These are phyloP conservation scores for Leptosomus discolor DNA, from an alignment of 2,113 vertebrate genomes.

Conservation along the genomic window DNA sequence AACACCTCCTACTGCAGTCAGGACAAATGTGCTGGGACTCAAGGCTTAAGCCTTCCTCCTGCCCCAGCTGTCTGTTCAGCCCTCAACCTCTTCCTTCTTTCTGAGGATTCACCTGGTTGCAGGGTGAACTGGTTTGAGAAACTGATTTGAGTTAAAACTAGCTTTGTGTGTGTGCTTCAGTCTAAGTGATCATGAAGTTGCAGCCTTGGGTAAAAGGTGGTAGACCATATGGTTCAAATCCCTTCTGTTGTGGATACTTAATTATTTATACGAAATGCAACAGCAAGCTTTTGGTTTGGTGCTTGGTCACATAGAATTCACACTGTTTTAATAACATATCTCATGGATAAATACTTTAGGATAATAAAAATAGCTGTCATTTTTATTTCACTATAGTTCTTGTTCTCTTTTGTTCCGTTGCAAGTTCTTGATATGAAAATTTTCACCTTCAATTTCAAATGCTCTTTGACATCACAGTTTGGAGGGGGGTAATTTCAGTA, in stretches of 20 bases:
- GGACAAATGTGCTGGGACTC: accelerated
- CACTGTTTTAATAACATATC: background rate
- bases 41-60: background rate
- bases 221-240: background rate
- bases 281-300: background rate
- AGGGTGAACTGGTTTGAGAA: background rate
- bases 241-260: background rate
- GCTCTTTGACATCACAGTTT: background rate
- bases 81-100: background rate
- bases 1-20: background rate
- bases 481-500: background rate
- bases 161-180: background rate
- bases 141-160: background rate
- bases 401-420: background rate
- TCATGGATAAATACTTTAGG: background rate
- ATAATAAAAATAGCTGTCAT: background rate
- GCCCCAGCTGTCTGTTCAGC: background rate
- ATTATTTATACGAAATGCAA: background rate
- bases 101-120: background rate
- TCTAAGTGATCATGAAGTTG: background rate
- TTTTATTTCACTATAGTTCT: background rate
- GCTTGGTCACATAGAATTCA: background rate
- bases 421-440: background rate
- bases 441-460: background rate
- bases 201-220: background rate